These are phyloP conservation scores for Anabas testudineus DNA, from an alignment of 2,797 vertebrate genomes.

Conservation along the genomic window DNA sequence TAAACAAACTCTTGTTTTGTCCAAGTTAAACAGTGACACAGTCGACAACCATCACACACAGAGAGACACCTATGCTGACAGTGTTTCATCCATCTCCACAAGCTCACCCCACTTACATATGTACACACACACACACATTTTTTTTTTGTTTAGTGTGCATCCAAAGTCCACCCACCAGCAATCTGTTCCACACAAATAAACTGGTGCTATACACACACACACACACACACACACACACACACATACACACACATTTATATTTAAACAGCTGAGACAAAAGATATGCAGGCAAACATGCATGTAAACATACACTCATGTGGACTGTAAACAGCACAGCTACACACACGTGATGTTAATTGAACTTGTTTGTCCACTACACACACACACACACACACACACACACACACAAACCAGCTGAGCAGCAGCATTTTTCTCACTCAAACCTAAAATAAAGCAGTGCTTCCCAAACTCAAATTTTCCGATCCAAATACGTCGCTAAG, in stretches of 20 bases:
- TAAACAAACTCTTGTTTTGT: conserved; percentile 8
- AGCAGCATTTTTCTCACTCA: conserved; percentile 36
- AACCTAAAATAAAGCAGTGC: conserved; percentile 60
- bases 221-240: conserved; percentile 16
- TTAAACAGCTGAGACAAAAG: conserved; percentile 11
- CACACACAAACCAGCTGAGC: conserved; percentile 2
- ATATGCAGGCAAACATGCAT: background rate
- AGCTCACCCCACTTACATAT: background rate
- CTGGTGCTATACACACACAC: conserved; percentile 13
- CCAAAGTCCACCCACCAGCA: conserved; percentile 65
- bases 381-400: conserved; percentile 25
- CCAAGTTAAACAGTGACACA: conserved; percentile 13
- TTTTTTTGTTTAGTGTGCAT: conserved; percentile 66
- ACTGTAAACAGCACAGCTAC: background rate
- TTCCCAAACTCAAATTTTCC: conserved; percentile 74
- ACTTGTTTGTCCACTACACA: conserved; percentile 14
- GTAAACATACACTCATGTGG: background rate
- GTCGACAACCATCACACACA: background rate
- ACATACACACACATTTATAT: conserved; percentile 17
- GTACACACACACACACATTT: conserved; percentile 10
- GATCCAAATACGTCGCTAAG: conserved; percentile 72
- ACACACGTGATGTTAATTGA: conserved; percentile 13
- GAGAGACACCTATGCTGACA: conserved; percentile 5
- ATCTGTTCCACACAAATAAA: conserved; percentile 66
- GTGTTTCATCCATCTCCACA: conserved; percentile 5